phyloP scores from a whole-genome alignment of 2,113 vertebrate species.

The Saguinus imperator region DNA sequence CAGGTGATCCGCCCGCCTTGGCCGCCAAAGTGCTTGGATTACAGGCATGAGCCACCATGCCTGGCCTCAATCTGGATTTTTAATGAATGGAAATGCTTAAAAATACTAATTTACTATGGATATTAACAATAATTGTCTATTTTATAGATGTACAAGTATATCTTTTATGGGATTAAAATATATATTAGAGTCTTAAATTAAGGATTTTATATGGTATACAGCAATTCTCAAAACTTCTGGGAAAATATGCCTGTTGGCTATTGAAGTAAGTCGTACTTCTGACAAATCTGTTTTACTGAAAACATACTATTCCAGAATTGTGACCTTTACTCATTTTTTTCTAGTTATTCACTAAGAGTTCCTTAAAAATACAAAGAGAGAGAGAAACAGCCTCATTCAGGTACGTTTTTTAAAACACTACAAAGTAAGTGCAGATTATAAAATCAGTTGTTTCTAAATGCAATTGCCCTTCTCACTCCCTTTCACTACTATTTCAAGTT shows the following conservation, averaged over 20 bases:
- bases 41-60: too few relatives aligned
- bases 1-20: too few relatives aligned
- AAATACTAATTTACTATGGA: neutral
- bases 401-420: neutral
- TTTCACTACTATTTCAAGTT: neutral
- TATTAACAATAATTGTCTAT: neutral
- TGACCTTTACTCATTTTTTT: neutral
- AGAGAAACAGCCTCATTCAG: neutral
- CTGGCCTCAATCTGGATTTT: neutral
- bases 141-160: neutral
- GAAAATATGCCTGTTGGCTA: neutral
- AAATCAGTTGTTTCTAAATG: neutral
- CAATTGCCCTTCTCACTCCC: neutral
- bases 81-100: slow-evolving; percentile 15
- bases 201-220: neutral
- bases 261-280: neutral
- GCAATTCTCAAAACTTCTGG: neutral
- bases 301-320: neutral
- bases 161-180: neutral
- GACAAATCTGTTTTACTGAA: neutral
- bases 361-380: neutral
- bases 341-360: neutral
- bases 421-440: neutral
- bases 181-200: neutral
- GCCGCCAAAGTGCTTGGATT: too few relatives aligned